Conservation (phyloP, 2,888 invertebrate genomes). For the Timandra comae region DNA sequence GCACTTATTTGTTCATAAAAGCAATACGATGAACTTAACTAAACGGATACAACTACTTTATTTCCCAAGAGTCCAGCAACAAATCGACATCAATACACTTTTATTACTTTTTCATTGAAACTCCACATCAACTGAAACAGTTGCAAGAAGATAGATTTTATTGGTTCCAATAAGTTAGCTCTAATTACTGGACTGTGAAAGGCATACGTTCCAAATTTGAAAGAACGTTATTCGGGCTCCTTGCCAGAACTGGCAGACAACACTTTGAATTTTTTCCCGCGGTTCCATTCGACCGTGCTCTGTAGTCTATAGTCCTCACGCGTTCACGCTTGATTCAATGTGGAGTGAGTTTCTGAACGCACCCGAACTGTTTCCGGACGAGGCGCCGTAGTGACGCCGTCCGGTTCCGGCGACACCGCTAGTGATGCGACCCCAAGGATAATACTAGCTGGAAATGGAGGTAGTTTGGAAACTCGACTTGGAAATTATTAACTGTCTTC, state of each 20-base stretch:
- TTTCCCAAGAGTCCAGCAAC: too few relatives aligned
- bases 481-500: background rate
- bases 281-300: slow-evolving; percentile 30
- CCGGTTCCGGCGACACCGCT: slow-evolving; percentile 39
- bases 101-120: too few relatives aligned
- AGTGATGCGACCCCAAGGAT: slow-evolving; percentile 21
- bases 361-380: slow-evolving; percentile 48
- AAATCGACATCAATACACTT: too few relatives aligned
- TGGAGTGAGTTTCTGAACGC: slow-evolving; percentile 50
- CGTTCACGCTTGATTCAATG: slow-evolving; percentile 48
- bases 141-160: slow-evolving; percentile 13
- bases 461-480: slow-evolving; percentile 3
- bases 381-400: slow-evolving; percentile 64
- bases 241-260: slow-evolving; percentile 19
- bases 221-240: slow-evolving; percentile 15
- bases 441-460: slow-evolving; percentile 12
- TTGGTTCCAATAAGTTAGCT: slow-evolving; percentile 21
- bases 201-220: slow-evolving; percentile 17
- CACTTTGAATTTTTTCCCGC: slow-evolving; percentile 19
- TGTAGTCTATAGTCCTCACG: slow-evolving; percentile 37
- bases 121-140: too few relatives aligned
- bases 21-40: too few relatives aligned
- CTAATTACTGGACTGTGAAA: slow-evolving; percentile 23
- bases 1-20: too few relatives aligned
- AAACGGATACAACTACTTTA: too few relatives aligned